Conservation (phyloP, 2,113 vertebrate species). For the Rhombomys opimus region DNA sequence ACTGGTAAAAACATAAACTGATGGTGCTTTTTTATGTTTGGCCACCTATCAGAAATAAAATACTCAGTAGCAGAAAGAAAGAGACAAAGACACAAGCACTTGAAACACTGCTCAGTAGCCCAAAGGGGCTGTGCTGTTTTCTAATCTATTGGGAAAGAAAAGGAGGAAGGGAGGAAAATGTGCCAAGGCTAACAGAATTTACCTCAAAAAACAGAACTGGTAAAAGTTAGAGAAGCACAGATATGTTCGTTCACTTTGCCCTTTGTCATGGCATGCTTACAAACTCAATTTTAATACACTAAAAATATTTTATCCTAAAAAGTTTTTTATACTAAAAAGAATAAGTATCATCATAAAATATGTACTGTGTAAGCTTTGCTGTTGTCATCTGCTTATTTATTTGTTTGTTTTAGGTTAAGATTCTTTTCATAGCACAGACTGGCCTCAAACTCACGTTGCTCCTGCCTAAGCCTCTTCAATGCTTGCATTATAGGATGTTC, state of each 20-base stretch:
- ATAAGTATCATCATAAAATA: background rate
- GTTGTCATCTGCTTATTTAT: background rate
- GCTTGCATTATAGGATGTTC: background rate
- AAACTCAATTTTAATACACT: background rate
- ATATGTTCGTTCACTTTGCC: background rate
- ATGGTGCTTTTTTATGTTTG: background rate
- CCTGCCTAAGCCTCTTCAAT: background rate
- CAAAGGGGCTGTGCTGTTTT: background rate
- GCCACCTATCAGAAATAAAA: slow-evolving; percentile 18
- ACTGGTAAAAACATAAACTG: background rate
- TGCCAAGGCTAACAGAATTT: background rate
- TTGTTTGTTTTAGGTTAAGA: background rate
- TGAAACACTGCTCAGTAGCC: background rate
- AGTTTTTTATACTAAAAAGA: slow-evolving; percentile 44
- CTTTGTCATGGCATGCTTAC: slow-evolving; percentile 1
- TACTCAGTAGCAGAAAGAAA: background rate
- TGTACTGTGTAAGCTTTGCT: background rate
- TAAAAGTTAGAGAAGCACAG: background rate
- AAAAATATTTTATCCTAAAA: slow-evolving; percentile 30
- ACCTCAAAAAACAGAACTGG: background rate
- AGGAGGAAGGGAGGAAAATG: background rate
- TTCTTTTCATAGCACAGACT: background rate
- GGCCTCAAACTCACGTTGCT: background rate
- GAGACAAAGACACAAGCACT: background rate
- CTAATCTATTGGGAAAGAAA: background rate